Evolutionary conservation across 2,888 invertebrate species (phyloP).

Genomic region (Ectemnius cavifrons): DNA sequence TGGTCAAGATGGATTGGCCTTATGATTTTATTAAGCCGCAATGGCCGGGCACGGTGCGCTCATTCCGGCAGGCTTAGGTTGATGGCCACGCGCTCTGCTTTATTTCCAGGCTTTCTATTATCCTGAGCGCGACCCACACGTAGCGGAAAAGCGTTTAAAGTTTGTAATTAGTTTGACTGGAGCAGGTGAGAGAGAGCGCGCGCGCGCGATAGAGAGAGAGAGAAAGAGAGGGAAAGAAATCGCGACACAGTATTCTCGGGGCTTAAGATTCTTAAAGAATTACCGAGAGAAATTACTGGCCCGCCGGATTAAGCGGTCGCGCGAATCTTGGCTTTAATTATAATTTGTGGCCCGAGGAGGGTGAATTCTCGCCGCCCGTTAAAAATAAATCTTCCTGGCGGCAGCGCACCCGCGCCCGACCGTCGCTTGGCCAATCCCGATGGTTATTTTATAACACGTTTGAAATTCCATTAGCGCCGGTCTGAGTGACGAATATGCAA

Average conservation of each 20-base stretch:
- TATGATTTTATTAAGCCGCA: too few species aligned
- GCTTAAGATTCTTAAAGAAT: constrained; percentile 3
- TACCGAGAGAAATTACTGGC: constrained; percentile 3
- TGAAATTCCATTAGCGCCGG: constrained; percentile 1
- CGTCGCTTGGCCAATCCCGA: neutral
- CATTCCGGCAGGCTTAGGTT: too few species aligned
- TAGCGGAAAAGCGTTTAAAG: too few species aligned
- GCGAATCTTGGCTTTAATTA: constrained; percentile 9
- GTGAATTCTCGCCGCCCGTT: neutral
- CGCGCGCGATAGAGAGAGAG: too few species aligned
- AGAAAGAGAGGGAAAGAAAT: too few species aligned
- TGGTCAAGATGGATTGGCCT: too few species aligned
- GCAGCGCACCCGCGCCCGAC: neutral
- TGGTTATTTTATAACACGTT: neutral
- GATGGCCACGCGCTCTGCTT: too few species aligned
- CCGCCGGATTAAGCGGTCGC: neutral
- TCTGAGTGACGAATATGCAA: neutral
- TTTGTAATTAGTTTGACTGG: too few species aligned
- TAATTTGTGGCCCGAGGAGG: constrained; percentile 8
- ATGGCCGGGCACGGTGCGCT: too few species aligned
- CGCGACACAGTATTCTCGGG: neutral
- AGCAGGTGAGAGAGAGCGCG: too few species aligned
- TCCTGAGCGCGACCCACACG: too few species aligned
- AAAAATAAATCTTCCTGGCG: constrained; percentile 5
- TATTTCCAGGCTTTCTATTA: too few species aligned